Evolutionary conservation across 2,113 vertebrate genomes (phyloP).

Genomic region (Carassius carassius): DNA sequence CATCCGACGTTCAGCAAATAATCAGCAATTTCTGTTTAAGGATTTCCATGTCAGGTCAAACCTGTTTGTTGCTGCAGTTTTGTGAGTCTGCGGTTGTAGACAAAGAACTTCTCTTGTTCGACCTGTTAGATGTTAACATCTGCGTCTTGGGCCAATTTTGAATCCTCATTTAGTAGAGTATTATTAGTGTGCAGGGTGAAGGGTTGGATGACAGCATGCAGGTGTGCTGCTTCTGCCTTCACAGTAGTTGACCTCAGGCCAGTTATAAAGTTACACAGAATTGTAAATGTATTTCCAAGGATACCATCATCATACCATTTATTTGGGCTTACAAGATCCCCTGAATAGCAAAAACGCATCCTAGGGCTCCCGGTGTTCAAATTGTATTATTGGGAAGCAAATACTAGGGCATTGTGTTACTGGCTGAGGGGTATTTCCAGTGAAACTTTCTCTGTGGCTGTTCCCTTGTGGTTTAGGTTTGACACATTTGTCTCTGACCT

Average conservation of each 20-base stretch:
- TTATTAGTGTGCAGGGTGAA: neutral
- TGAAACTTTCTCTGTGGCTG: neutral
- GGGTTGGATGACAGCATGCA: neutral
- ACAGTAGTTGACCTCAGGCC: neutral
- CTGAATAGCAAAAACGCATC: too few species aligned
- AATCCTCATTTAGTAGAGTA: too few species aligned
- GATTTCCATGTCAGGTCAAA: neutral
- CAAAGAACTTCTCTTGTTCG: neutral
- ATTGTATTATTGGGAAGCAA: too few species aligned
- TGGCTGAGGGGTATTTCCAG: too few species aligned
- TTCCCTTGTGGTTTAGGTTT: too few species aligned
- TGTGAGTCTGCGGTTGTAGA: neutral
- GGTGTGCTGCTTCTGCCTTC: conserved; percentile 9
- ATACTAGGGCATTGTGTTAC: too few species aligned
- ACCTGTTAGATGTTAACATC: neutral
- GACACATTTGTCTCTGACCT: too few species aligned
- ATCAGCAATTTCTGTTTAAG: neutral
- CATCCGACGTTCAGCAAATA: neutral
- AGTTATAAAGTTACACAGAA: neutral
- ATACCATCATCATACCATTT: too few species aligned
- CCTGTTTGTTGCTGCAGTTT: neutral
- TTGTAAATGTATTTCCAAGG: too few species aligned
- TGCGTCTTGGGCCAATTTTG: too few species aligned
- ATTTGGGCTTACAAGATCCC: too few species aligned
- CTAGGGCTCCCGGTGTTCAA: too few species aligned